Base-by-base conservation (phyloP, 2,797 vertebrate species). In the Apogon hyalosoma region DNA sequence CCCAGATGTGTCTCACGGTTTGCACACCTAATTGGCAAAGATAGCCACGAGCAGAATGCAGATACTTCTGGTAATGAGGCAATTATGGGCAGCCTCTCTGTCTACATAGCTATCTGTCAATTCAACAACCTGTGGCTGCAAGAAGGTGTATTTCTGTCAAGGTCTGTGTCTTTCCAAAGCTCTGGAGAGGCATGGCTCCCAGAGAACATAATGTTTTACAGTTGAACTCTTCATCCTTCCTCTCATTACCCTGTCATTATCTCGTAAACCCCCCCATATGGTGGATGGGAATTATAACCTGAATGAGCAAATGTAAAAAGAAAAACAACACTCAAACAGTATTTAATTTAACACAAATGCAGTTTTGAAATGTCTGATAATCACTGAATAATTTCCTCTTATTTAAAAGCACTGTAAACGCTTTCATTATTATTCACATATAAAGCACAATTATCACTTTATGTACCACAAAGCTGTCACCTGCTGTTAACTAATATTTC, bases 111-210 rank as follows among this genome's bases (percentile, higher is more conserved):
- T 84, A 86, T 88, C 86, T 86, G 81, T 83, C 86, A 86, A 63
- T 76, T 84, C 84, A 84, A 82, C 89, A 87, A 90, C 89, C 89
- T 92, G 91, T 92, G 73, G 91, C 87, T 87, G 59, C 72, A 52
- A 54, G 43, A 39, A 72, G 63, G 67, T 63, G 46, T 57, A 72
- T 82, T 63, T 58, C 70, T 63, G 73, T 77, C 72, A 21, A 69
- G 64, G 76, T 69, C 75, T 43, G 54, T 60, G 76, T 67, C 70
- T 73, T 67, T 52, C 55, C 12, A 0, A 0, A 58, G 68, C 69
- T n/a, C 52, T 11, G 51, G 41, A 75, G 56, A 79, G 33, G 19
- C 59, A 72, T 11, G 21, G 55, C 65, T 82, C 59, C 77, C 46
- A 12, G 40, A 49, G 43, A 84, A 63, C 51, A 60, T 58, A 31